Evolutionary conservation across 2,113 vertebrate species (phyloP).

Genomic region (Baryphthengus martii): DNA sequence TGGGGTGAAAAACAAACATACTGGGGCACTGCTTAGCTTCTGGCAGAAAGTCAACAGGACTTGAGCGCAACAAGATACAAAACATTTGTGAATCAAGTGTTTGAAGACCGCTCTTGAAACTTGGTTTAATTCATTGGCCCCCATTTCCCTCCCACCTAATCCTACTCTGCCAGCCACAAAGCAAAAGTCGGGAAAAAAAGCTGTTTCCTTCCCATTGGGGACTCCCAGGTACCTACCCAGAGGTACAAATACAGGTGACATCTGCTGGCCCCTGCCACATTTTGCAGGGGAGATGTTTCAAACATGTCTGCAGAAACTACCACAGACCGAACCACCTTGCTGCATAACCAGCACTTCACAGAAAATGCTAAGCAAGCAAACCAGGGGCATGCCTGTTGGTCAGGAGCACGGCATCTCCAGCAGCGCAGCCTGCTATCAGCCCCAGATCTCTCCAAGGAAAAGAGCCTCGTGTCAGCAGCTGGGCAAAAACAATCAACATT

Average conservation of each 20-base stretch:
- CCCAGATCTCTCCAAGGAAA: background rate
- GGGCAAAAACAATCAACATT: background rate
- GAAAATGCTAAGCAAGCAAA: background rate
- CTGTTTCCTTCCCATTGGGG: background rate
- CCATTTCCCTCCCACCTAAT: background rate
- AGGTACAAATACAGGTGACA: background rate
- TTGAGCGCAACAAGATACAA: accelerated
- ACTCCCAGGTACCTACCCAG: background rate
- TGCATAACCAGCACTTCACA: background rate
- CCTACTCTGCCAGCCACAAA: background rate
- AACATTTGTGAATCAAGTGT: background rate
- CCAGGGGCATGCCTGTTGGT: accelerated
- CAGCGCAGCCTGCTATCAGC: background rate
- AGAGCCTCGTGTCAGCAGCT: background rate
- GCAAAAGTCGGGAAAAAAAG: background rate
- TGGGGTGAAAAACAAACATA: background rate
- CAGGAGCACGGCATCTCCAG: background rate
- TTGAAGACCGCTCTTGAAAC: background rate
- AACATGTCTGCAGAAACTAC: background rate
- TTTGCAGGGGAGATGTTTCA: background rate
- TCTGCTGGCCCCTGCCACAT: background rate
- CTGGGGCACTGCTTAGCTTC: background rate
- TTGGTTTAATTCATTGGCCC: background rate
- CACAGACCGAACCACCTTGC: background rate
- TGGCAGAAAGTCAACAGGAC: background rate